Evolutionary conservation across 2,113 vertebrate genomes (phyloP), one percentile per base, ranked within the genome.

Genomic region (Sarotherodon lohbergeri): DNA sequence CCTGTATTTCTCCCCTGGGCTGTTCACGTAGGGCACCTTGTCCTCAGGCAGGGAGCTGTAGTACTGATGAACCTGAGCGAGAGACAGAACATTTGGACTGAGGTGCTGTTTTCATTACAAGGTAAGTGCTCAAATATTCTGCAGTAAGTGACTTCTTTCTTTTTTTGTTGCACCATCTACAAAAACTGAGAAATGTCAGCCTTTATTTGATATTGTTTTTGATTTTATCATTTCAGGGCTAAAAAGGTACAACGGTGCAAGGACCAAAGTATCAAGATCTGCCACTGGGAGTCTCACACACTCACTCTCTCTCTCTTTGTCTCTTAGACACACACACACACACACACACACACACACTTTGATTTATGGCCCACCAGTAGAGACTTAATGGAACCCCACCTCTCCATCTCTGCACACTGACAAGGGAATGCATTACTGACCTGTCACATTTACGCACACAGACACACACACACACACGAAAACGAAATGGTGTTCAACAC

Each of bases 11-110:
- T 99, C 99, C 92, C 99, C 98, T 0, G 98, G 97, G 94, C 99
- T 99, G 97, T 99, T 99, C 89, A 99, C 98, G 4, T 99, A 99
- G 41, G 99, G 99, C 52, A 99, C 97, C 94, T 99, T 99, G 94
- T 99, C 99, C 94, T 99, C 99, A 0, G 99, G 99, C 88, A 99
- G 97, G 85, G 98, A 99, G 97, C 98, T 98, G 91, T 99, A 99
- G 93, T 99, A 99, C 95, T 98, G 99, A 94, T 99, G 98, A 59
- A 99, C 99, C 99, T 99, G 96, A 81, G 6, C 32, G 22, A 4
- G 39, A 78, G 27, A 83, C 12, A 19, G 7, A 76, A 73, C 63
- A 56, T 9, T 14, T 16, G 9, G 8, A 48, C 39, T 63, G 46
- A 29, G 29, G 59, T 9, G 9, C 43, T 29, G 11, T 11, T 4